Evolutionary conservation across 2,113 vertebrate genomes (phyloP).

Genomic region (Lagopus leucura): DNA sequence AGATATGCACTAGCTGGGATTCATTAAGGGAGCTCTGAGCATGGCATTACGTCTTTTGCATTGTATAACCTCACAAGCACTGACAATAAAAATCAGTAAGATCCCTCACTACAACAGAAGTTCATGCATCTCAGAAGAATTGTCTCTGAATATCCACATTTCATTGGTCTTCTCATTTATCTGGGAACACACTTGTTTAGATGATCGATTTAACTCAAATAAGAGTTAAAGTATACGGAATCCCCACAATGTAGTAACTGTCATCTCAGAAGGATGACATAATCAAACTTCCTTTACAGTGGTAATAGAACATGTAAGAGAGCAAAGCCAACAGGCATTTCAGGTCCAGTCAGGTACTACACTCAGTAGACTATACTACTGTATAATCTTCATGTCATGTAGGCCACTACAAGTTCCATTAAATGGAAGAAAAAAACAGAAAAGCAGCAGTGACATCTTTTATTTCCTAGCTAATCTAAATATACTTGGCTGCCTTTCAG

Average conservation of each 20-base stretch:
- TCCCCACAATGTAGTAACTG: not conserved
- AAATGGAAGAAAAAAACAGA: not conserved
- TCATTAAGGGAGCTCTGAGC: not conserved
- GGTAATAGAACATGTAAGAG: not conserved
- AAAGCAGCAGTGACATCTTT: not conserved
- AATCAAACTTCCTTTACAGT: not conserved
- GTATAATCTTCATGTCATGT: not conserved
- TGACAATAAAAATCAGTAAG: not conserved
- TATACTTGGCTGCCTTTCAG: slow-evolving; percentile 26
- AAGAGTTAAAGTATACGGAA: not conserved
- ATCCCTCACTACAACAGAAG: not conserved
- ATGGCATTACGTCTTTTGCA: not conserved
- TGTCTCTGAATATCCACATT: not conserved
- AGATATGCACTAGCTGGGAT: not conserved
- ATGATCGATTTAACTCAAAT: not conserved
- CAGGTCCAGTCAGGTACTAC: not conserved
- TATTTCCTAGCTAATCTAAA: not conserved
- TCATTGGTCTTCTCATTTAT: not conserved
- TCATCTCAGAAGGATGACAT: not conserved
- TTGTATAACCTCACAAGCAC: not conserved
- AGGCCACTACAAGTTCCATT: not conserved
- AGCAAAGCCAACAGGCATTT: not conserved
- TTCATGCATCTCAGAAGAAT: rapidly evolving
- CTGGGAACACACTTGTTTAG: not conserved
- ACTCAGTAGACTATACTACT: not conserved